These are phyloP conservation scores for Athalia cordata DNA, from an alignment of 2,888 invertebrate genomes.

Conservation along the genomic window DNA sequence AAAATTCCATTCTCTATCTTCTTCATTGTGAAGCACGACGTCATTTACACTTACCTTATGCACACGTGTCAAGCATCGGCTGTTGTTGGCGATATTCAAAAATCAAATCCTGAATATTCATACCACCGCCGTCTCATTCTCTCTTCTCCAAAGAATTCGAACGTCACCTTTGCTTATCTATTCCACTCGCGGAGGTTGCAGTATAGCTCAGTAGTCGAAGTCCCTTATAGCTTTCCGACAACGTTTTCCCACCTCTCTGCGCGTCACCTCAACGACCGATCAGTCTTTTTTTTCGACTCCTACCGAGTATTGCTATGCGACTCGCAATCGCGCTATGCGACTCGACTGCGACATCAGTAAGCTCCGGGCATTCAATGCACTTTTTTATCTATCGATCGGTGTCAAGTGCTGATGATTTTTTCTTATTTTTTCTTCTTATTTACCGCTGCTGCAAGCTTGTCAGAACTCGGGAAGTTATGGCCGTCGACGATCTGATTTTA, in stretches of 20 bases:
- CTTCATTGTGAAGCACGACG: conserved; percentile 14
- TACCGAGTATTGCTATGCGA: conserved; percentile 20
- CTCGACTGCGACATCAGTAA: conserved; percentile 18
- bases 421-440: neutral
- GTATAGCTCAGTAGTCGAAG: conserved; percentile 7
- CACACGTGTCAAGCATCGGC: neutral
- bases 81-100: conserved; percentile 16
- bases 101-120: conserved; percentile 37
- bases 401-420: conserved; percentile 28
- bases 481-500: neutral
- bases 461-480: too few relatives aligned
- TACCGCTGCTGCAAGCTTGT: neutral
- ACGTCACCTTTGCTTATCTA: conserved; percentile 19
- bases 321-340: conserved; percentile 19
- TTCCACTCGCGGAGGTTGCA: conserved; percentile 17
- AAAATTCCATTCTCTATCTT: conserved; percentile 17
- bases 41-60: conserved; percentile 9
- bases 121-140: conserved; percentile 5
- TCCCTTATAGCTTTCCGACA: neutral
- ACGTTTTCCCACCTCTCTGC: neutral
- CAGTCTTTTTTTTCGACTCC: neutral
- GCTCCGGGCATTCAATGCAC: neutral
- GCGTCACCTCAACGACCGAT: neutral
- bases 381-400: conserved; percentile 31
- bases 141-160: conserved; percentile 24